Evolutionary conservation across 2,797 vertebrate genomes (phyloP), one percentile per base, ranked within the genome.

Genomic region (Lemur catta): DNA sequence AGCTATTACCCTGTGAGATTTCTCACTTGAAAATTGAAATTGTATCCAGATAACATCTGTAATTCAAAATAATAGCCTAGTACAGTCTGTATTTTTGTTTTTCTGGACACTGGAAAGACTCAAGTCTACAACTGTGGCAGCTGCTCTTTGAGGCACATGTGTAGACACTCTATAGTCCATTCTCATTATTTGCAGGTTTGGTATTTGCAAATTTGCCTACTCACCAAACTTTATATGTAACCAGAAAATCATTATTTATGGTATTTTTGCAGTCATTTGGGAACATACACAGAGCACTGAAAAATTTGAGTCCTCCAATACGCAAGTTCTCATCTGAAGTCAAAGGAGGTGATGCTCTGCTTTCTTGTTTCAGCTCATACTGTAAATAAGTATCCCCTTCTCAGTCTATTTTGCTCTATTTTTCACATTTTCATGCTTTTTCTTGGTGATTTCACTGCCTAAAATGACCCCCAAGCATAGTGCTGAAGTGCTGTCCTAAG

Each of bases 21-120:
- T 97, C 96, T 95, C 43, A 18, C 87, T 61, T 55, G 89, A 94
- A 94, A 92, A 88, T 38, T 85, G 89, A 81, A 97, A 91, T 94
- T 80, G 63, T 93, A 96, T 97, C 84, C 96, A 65, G 3, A 96
- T 96, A 97, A 97, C 91, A 98, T 98, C 97, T 98, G 94, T 92
- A 84, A 97, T 95, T 97, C 96, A 90, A 93, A 98, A 93, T 92
- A 93, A 84, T 95, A 97, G 95, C 82, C 71, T 55, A 89, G 95
- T 93, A 98, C 91, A 97, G 2, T 35, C 59, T 95, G 94, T 98
- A 67, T 97, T 98, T 61, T 7, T 10, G 20, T 69, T 91, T 95
- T 93, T 95, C 79, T 91, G 96, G 94, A 86, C 65, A 24, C 33
- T 26, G 63, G 71, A 46, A 4, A 48, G 87, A 93, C 7, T 15